These are phyloP conservation scores for Stratiolaelaps scimitus DNA, from an alignment of 1,140 invertebrate species.

Conservation along the genomic window DNA sequence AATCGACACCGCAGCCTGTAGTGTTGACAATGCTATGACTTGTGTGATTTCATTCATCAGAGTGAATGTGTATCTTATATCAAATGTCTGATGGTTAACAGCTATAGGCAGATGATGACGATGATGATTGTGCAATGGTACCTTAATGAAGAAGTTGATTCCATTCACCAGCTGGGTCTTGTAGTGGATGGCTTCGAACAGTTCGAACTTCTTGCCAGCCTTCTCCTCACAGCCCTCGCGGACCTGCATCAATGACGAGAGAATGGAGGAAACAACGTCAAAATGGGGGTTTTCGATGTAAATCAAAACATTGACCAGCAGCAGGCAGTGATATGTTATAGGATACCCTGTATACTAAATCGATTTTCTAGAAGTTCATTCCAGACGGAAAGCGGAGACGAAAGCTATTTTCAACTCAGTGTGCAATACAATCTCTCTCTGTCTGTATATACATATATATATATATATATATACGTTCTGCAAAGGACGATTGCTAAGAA, in stretches of 20 bases:
- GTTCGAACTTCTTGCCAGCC: conserved; percentile 32
- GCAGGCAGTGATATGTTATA: not conserved
- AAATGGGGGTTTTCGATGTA: not conserved
- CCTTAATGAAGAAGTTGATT: conserved; percentile 37
- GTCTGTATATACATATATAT: too few relatives aligned
- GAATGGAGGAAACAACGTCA: too few relatives aligned
- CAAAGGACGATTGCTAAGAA: too few relatives aligned
- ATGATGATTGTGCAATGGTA: conserved; percentile 19
- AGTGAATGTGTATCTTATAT: too few relatives aligned
- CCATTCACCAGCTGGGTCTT: conserved; percentile 36
- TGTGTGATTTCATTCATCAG: too few relatives aligned
- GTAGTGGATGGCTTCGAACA: conserved; percentile 34
- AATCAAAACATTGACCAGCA: not conserved
- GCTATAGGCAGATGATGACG: too few relatives aligned
- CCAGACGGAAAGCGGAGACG: not conserved
- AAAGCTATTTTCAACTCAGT: too few relatives aligned
- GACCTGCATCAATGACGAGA: conserved; percentile 30
- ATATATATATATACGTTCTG: too few relatives aligned
- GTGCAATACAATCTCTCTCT: too few relatives aligned
- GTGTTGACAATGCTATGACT: too few relatives aligned
- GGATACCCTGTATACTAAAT: not conserved
- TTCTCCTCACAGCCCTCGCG: conserved; percentile 34
- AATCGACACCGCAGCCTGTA: too few relatives aligned
- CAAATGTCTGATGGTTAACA: too few relatives aligned
- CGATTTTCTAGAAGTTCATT: not conserved